Evolutionary conservation across 2,888 invertebrate genomes (phyloP).

Genomic region (Sesamia inferens): DNA sequence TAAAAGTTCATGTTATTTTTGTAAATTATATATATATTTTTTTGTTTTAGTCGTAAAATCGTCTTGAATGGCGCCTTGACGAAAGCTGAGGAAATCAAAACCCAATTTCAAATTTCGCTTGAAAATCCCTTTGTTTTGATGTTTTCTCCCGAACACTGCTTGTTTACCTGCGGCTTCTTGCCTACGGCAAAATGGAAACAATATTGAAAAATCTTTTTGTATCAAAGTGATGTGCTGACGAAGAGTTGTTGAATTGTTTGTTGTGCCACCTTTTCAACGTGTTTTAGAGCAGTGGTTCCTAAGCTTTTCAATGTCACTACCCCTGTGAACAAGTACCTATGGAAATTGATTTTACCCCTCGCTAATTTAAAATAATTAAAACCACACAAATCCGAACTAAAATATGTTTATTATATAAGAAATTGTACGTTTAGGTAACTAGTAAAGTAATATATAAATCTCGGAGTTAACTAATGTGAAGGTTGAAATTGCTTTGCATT

Average conservation of each 20-base stretch:
- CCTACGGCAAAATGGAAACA: not conserved
- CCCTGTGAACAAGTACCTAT: too few relatives aligned
- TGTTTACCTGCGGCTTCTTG: not conserved
- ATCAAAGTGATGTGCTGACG: not conserved
- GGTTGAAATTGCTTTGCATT: too few relatives aligned
- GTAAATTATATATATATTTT: not conserved
- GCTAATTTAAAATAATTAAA: too few relatives aligned
- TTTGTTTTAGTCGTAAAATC: not conserved
- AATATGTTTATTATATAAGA: too few relatives aligned
- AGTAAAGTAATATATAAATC: too few relatives aligned
- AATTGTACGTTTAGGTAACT: too few relatives aligned
- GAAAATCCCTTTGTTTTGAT: constrained; percentile 10
- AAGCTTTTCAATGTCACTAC: too few relatives aligned
- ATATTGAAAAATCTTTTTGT: not conserved
- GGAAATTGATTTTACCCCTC: too few relatives aligned
- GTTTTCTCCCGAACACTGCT: not conserved
- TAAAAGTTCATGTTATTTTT: not conserved
- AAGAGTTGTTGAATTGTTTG: too few relatives aligned
- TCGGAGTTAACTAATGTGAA: too few relatives aligned
- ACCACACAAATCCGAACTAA: too few relatives aligned
- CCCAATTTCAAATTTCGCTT: not conserved
- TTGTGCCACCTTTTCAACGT: not conserved
- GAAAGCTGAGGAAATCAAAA: not conserved
- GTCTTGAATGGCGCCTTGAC: not conserved
- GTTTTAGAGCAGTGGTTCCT: too few relatives aligned